Conservation (phyloP, 2,888 invertebrate genomes). For the Andrena minutula region DNA sequence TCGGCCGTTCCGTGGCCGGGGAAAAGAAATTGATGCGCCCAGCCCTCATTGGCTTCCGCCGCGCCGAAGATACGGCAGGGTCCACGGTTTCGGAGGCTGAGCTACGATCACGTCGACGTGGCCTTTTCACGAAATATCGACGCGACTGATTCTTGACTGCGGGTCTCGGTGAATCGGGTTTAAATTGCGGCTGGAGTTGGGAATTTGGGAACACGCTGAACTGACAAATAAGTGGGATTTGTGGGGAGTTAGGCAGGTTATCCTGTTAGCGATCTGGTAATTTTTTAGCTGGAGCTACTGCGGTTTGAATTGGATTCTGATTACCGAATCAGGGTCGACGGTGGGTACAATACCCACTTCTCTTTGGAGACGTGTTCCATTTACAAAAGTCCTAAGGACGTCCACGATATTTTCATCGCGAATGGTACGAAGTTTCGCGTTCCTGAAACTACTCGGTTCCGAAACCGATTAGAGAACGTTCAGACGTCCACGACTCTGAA, state of each 20-base stretch:
- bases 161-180: slow-evolving; percentile 19
- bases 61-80: slow-evolving; percentile 29
- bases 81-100: slow-evolving; percentile 19
- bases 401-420: not conserved
- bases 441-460: not conserved
- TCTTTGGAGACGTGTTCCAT: no score
- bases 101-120: slow-evolving; percentile 48
- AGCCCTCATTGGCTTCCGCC: not conserved
- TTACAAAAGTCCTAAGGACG: not conserved
- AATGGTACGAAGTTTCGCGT: not conserved
- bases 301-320: no score
- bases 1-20: slow-evolving; percentile 1
- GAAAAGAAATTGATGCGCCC: slow-evolving; percentile 39
- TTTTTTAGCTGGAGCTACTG: no score
- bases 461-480: slow-evolving; percentile 23
- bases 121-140: slow-evolving; percentile 33
- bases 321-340: no score
- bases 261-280: no score
- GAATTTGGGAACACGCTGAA: not conserved
- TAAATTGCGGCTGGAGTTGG: slow-evolving; percentile 22
- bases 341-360: no score
- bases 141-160: slow-evolving; percentile 13
- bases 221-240: slow-evolving; percentile 22
- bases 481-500: not conserved
- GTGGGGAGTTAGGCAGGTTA: not conserved